A percentile compares a stretch with the other conserved stretches of the same genome.
phyloP scores from a whole-genome alignment of 2,113 vertebrate species.

The Cyanoliseus patagonus region DNA sequence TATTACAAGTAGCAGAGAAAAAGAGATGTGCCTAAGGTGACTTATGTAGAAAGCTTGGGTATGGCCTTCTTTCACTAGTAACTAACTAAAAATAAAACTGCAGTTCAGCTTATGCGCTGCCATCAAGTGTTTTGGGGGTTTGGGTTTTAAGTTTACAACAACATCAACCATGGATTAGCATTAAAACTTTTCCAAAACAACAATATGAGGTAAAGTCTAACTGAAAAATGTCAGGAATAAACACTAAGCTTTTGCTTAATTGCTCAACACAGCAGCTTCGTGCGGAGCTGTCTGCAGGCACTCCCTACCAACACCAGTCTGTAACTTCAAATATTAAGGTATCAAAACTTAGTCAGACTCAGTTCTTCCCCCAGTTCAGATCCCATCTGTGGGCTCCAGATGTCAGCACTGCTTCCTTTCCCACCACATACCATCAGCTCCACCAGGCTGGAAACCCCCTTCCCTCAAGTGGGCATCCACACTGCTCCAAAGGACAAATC shows the following conservation, averaged over 20 bases:
- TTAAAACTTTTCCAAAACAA: not conserved
- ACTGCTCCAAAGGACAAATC: not conserved
- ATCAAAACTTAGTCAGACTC: not conserved
- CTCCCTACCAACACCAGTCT: not conserved
- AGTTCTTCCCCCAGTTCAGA: not conserved
- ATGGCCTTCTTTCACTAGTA: not conserved
- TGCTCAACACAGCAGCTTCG: not conserved
- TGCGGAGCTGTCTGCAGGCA: not conserved
- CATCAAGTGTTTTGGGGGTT: not conserved
- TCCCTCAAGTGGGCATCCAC: not conserved
- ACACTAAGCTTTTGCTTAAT: not conserved
- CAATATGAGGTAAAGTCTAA: not conserved
- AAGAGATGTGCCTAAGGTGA: not conserved
- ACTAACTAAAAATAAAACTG: not conserved
- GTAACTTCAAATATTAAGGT: not conserved
- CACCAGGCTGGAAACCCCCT: not conserved
- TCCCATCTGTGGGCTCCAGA: not conserved
- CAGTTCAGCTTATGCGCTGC: not conserved
- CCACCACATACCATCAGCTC: rapidly evolving
- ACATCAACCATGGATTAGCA: not conserved
- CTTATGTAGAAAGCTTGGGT: not conserved
- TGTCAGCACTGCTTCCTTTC: not conserved
- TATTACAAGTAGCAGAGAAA: not conserved
- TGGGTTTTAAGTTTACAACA: not conserved
- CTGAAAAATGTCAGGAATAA: not conserved